These are phyloP conservation scores for Andrena minutula DNA, from an alignment of 2,888 invertebrate genomes.

Conservation along the genomic window DNA sequence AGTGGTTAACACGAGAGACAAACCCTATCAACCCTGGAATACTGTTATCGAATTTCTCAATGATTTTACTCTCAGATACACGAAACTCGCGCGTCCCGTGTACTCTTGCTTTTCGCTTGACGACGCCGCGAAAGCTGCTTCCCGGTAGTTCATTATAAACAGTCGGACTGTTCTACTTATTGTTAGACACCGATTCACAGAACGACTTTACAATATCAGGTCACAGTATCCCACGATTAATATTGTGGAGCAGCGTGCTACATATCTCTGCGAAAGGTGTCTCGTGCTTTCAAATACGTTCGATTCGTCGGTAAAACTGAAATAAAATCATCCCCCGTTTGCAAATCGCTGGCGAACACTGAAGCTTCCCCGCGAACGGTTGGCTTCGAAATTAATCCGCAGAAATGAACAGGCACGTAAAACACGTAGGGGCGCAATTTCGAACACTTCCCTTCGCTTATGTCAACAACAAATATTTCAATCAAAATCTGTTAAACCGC, in stretches of 20 bases:
- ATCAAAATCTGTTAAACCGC: conserved; percentile 56
- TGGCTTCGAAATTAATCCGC: conserved; percentile 1
- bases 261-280: conserved; percentile 30
- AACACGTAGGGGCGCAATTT: conserved; percentile 39
- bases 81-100: too few species aligned
- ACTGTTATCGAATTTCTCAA: conserved; percentile 31
- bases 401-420: conserved; percentile 48
- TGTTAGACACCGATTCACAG: background rate
- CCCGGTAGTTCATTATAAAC: background rate
- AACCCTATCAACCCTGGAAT: conserved; percentile 49
- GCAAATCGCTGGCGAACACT: background rate
- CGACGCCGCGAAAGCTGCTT: background rate
- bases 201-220: background rate
- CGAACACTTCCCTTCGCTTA: conserved; percentile 34
- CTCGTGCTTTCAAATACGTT: background rate
- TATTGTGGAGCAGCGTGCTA: conserved; percentile 20
- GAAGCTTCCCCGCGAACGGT: conserved; percentile 1
- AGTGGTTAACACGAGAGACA: conserved; percentile 31
- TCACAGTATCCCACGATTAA: conserved; percentile 58
- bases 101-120: background rate
- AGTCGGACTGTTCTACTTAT: too few species aligned
- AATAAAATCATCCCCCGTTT: conserved; percentile 12
- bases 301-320: background rate
- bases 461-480: conserved; percentile 56
- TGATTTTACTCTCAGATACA: background rate